Evolutionary conservation across 2,888 invertebrate species (phyloP).

Genomic region (Polylopha cassiicola): DNA sequence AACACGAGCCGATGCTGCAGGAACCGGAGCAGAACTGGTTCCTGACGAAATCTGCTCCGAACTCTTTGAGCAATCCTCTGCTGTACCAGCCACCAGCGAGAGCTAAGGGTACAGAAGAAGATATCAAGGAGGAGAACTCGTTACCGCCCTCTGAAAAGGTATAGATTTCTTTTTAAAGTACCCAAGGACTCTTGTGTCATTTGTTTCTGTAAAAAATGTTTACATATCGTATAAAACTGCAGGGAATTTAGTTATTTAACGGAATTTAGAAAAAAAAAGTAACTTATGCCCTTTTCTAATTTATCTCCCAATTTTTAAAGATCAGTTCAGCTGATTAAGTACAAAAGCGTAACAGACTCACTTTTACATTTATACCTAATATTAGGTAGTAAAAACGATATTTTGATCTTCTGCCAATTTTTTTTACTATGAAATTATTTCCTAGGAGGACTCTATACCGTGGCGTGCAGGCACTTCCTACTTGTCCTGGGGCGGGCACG

Average conservation of each 20-base stretch:
- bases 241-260: too few species aligned
- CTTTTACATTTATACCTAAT: too few species aligned
- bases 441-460: slow-evolving; percentile 47
- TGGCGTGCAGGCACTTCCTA: slow-evolving; percentile 68
- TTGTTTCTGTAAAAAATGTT: not conserved
- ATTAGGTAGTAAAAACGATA: too few species aligned
- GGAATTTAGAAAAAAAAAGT: too few species aligned
- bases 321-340: too few species aligned
- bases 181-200: not conserved
- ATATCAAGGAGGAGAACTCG: slow-evolving; percentile 58
- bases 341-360: too few species aligned
- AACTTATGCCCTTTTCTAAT: too few species aligned
- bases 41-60: slow-evolving; percentile 87
- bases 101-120: slow-evolving; percentile 50
- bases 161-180: slow-evolving; percentile 9
- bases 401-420: too few species aligned
- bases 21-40: slow-evolving; percentile 84
- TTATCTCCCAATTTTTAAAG: too few species aligned
- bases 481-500: slow-evolving; percentile 81
- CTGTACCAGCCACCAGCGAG: slow-evolving; percentile 50
- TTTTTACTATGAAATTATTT: not conserved
- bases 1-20: slow-evolving; percentile 71
- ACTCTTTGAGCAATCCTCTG: slow-evolving; percentile 82
- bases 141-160: slow-evolving; percentile 59
- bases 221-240: too few species aligned